phyloP scores from a whole-genome alignment of 2,888 invertebrate species.

The Baronia brevicornis region DNA sequence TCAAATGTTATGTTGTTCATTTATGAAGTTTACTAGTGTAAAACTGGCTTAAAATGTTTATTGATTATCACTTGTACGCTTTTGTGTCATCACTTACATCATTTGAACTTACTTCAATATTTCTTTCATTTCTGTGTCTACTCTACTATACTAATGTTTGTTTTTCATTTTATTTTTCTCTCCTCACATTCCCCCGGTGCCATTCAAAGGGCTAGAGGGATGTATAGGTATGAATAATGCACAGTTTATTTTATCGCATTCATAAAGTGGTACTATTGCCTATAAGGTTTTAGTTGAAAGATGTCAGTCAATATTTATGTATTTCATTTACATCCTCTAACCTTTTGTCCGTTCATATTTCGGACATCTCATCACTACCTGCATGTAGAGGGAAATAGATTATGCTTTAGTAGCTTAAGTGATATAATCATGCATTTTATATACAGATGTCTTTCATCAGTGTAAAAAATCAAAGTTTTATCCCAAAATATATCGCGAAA shows the following conservation, averaged over 20 bases:
- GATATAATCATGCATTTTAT: background rate
- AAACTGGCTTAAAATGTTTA: too few species aligned
- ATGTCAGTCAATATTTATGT: constrained; percentile 16
- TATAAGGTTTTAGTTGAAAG: constrained; percentile 14
- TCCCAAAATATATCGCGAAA: too few species aligned
- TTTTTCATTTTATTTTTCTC: constrained; percentile 26
- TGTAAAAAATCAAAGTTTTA: too few species aligned
- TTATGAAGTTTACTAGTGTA: too few species aligned
- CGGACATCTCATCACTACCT: constrained; percentile 17
- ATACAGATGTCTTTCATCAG: too few species aligned
- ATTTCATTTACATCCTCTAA: constrained; percentile 52
- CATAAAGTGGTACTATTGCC: constrained; percentile 12
- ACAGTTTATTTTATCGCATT: constrained; percentile 19
- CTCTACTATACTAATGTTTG: constrained; percentile 13
- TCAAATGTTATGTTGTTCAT: too few species aligned
- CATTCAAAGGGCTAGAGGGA: constrained; percentile 67
- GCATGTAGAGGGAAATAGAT: constrained; percentile 9
- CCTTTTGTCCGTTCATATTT: constrained; percentile 45
- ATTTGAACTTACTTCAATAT: background rate
- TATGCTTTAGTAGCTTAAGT: background rate
- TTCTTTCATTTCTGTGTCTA: constrained; percentile 1
- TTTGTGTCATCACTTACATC: background rate
- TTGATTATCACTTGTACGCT: too few species aligned
- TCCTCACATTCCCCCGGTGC: constrained; percentile 46
- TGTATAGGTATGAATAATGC: constrained; percentile 53